Percentiles rank a stretch among this genome's conserved stretches.
phyloP scores from a whole-genome alignment of 2,797 vertebrate species.

The Microctenopoma lineatum region DNA sequence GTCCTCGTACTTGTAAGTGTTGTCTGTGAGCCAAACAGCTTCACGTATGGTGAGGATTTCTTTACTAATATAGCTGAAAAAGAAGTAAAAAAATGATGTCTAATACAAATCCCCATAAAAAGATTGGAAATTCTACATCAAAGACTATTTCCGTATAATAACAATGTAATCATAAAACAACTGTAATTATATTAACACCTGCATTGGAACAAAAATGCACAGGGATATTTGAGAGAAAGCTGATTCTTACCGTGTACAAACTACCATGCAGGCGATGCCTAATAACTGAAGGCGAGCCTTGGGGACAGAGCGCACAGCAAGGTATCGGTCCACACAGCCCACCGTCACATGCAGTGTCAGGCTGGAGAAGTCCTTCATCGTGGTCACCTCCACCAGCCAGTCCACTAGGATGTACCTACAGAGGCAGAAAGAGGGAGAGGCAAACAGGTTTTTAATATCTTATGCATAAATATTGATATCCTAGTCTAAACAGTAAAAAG shows the following conservation, averaged over 20 bases:
- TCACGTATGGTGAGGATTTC: slow-evolving; percentile 97
- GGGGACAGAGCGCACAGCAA: slow-evolving; percentile 88
- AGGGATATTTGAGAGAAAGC: not conserved
- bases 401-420: slow-evolving; percentile 96
- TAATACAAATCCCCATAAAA: not conserved
- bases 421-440: not conserved
- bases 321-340: slow-evolving; percentile 92
- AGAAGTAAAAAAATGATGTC: not conserved
- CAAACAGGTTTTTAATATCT: not conserved
- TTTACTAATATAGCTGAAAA: slow-evolving; percentile 89
- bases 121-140: too few relatives aligned
- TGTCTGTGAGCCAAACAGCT: slow-evolving; percentile 98
- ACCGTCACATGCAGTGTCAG: slow-evolving; percentile 94
- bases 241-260: slow-evolving; percentile 90
- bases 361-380: slow-evolving; percentile 98
- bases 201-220: not conserved
- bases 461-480: not conserved
- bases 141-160: too few relatives aligned
- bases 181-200: not conserved
- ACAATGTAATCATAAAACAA: not conserved
- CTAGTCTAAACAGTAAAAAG: not conserved
- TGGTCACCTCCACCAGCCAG: slow-evolving; percentile 98
- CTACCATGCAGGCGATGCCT: slow-evolving; percentile 99
- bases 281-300: slow-evolving; percentile 92
- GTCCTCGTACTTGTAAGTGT: slow-evolving; percentile 98